A percentile compares a stretch with the other conserved stretches of the same genome.
Evolutionary conservation across 2,113 vertebrate genomes (phyloP).

Genomic region (Poeciliopsis occidentalis): DNA sequence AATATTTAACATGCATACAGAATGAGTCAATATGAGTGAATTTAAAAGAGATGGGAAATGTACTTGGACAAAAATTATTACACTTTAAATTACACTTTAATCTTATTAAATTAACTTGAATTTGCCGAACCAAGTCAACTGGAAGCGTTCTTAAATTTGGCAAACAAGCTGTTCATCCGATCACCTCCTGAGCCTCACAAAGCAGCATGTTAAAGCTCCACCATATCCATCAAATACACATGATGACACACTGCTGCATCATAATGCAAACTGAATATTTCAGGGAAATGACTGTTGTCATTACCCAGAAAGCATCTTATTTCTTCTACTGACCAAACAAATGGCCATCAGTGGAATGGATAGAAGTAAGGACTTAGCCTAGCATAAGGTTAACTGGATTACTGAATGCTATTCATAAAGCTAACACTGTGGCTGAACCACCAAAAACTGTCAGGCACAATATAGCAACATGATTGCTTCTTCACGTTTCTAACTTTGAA

Average conservation of each 20-base stretch:
- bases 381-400: not conserved
- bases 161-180: slow-evolving; percentile 23
- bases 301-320: slow-evolving; percentile 5
- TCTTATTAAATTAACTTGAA: slow-evolving; percentile 1
- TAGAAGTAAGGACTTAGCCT: not conserved
- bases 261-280: slow-evolving; percentile 32
- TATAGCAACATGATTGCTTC: slow-evolving; percentile 2
- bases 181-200: slow-evolving; percentile 26
- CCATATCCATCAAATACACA: slow-evolving; percentile 35
- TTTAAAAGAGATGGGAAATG: no score
- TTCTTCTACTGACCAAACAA: not conserved
- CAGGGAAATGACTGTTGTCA: slow-evolving; percentile 22
- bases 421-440: not conserved
- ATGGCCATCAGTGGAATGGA: not conserved
- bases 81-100: no score
- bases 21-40: no score
- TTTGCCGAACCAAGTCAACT: slow-evolving; percentile 8
- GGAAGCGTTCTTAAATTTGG: slow-evolving; percentile 26
- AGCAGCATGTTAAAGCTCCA: slow-evolving; percentile 43
- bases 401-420: not conserved
- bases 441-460: not conserved
- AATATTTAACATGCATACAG: slow-evolving; percentile 6
- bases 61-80: no score
- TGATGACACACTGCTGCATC: slow-evolving; percentile 11
- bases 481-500: not conserved